Percentiles rank a stretch among this genome's conserved stretches.
Conservation (phyloP, 2,888 invertebrate species). For the Spatulosminthurus flaviceps region DNA sequence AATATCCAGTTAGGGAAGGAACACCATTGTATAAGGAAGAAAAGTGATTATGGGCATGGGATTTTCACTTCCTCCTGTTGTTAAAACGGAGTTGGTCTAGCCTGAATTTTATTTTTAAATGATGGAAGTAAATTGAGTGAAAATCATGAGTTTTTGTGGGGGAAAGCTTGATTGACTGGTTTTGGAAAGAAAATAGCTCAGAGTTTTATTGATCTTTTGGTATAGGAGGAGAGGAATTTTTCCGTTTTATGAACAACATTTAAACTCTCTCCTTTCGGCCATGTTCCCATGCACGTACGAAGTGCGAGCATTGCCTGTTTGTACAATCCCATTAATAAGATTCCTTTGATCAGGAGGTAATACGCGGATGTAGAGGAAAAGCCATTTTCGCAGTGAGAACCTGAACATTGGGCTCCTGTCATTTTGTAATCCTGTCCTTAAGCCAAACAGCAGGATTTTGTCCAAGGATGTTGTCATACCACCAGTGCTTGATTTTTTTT, state of each 20-base stretch:
- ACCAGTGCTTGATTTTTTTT: not conserved
- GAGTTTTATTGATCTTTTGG: constrained; percentile 7
- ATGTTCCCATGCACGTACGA: no score
- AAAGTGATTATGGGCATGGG: no score
- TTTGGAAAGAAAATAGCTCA: not conserved
- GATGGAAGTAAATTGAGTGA: not conserved
- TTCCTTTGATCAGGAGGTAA: not conserved
- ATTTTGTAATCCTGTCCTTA: no score
- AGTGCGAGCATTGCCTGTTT: no score
- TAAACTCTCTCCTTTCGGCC: not conserved
- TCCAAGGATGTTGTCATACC: not conserved
- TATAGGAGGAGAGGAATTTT: not conserved
- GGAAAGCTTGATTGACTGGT: constrained; percentile 11
- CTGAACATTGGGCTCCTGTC: not conserved
- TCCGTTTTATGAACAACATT: not conserved
- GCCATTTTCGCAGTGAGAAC: not conserved
- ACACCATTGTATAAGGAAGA: no score
- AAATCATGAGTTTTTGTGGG: not conserved
- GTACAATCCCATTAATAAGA: no score
- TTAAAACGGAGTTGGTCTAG: not conserved
- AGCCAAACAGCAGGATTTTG: no score
- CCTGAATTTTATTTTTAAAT: not conserved
- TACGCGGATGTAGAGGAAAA: not conserved
- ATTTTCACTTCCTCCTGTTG: no score
- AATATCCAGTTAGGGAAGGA: no score